Conservation (phyloP, 1,140 invertebrate species). For the Rhagoletis zephyria region DNA sequence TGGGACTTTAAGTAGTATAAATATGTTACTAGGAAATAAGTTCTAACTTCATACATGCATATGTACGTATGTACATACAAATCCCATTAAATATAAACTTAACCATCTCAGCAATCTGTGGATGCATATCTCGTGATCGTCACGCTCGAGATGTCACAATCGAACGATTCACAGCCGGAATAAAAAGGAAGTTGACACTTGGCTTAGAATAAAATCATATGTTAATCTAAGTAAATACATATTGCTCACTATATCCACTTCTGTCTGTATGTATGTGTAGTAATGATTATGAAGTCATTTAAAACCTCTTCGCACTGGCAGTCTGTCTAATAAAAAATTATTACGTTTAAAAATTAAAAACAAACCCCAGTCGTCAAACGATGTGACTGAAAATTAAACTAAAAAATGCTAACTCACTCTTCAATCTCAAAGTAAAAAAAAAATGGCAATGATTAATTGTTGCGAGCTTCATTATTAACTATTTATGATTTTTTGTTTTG, state of each 20-base stretch:
- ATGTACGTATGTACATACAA: background rate
- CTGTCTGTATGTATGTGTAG: background rate
- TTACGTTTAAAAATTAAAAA: background rate
- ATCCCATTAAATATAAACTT: background rate
- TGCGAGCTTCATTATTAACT: slow-evolving; percentile 28
- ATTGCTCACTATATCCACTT: background rate
- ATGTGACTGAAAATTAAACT: background rate
- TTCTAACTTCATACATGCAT: background rate
- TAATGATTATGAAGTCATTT: slow-evolving; percentile 7
- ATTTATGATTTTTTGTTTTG: background rate
- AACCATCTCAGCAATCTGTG: background rate
- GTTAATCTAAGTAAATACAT: background rate
- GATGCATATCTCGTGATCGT: background rate
- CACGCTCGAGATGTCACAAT: slow-evolving; percentile 39
- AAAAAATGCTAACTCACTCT: background rate
- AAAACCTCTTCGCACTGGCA: background rate
- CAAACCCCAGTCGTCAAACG: background rate
- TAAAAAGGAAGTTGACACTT: slow-evolving; percentile 31
- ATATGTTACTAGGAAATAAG: background rate
- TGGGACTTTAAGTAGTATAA: background rate
- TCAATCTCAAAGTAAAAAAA: background rate
- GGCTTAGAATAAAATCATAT: slow-evolving; percentile 42
- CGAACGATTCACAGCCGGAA: slow-evolving; percentile 15
- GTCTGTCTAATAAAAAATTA: background rate
- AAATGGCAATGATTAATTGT: slow-evolving; percentile 44